Conservation (phyloP, 1,140 invertebrate species). For the Homarus americanus region DNA sequence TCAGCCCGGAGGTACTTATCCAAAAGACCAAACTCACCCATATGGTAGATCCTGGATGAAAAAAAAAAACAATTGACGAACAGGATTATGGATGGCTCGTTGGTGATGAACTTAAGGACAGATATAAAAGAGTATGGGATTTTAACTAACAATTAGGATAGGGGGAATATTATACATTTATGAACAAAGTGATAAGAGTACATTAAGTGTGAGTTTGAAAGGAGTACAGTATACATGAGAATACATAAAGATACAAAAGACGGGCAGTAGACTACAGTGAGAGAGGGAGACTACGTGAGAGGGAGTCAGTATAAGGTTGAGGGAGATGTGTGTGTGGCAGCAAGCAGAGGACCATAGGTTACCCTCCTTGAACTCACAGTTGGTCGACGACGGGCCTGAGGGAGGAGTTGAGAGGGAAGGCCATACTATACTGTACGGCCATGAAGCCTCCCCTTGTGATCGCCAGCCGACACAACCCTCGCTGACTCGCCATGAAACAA, state of each 20-base stretch:
- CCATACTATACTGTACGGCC: constrained; percentile 50
- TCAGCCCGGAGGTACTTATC: constrained; percentile 2
- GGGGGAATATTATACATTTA: too few relatives aligned
- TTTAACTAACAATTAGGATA: too few relatives aligned
- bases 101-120: too few relatives aligned
- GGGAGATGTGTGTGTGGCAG: too few relatives aligned
- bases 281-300: not conserved
- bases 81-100: too few relatives aligned
- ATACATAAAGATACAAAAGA: not conserved
- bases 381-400: constrained; percentile 25
- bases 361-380: constrained; percentile 33
- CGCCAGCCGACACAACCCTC: constrained; percentile 21
- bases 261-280: not conserved
- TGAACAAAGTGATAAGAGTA: too few relatives aligned
- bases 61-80: too few relatives aligned
- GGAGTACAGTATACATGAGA: too few relatives aligned
- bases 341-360: too few relatives aligned
- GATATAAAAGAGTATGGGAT: too few relatives aligned
- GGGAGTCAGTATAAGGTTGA: not conserved
- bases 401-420: constrained; percentile 29
- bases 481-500: too few relatives aligned
- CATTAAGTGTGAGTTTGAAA: too few relatives aligned
- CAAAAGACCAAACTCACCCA: constrained; percentile 42
- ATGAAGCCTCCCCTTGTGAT: constrained; percentile 36
- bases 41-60: constrained; percentile 3